Conservation (phyloP, 2,888 invertebrate species). For the Clusia tigrina region DNA sequence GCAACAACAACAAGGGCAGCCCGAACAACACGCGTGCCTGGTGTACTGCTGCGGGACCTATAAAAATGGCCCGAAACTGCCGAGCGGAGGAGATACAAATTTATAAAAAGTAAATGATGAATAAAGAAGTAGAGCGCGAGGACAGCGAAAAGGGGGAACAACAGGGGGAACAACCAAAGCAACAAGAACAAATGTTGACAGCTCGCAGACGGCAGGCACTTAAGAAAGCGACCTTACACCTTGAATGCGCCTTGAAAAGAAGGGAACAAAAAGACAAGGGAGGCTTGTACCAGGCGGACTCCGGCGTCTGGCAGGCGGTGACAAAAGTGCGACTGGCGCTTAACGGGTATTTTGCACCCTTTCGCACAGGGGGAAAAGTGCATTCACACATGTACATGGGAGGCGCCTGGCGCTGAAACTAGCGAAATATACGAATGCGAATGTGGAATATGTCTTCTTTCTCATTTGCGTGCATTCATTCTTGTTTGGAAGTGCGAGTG, state of each 20-base stretch:
- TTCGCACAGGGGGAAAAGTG: neutral
- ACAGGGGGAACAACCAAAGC: neutral
- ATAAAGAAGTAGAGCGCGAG: too few relatives aligned
- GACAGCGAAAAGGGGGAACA: neutral
- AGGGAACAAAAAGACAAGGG: too few relatives aligned
- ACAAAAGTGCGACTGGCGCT: neutral
- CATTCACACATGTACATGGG: slow-evolving; percentile 6
- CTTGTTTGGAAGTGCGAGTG: neutral
- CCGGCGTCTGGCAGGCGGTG: too few relatives aligned
- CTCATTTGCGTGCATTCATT: too few relatives aligned
- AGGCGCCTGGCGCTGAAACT: too few relatives aligned
- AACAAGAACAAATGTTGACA: slow-evolving; percentile 6
- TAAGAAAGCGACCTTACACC: slow-evolving; percentile 1
- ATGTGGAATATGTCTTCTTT: too few relatives aligned
- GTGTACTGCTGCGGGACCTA: too few relatives aligned
- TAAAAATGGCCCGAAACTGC: neutral
- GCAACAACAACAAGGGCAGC: neutral
- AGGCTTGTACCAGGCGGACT: too few relatives aligned
- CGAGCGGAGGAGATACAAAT: neutral
- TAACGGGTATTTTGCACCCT: neutral
- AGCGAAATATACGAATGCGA: too few relatives aligned
- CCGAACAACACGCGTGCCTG: neutral
- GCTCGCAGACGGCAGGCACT: slow-evolving; percentile 4
- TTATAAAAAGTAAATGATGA: neutral
- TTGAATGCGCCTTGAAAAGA: slow-evolving; percentile 3